Conservation (phyloP, 2,113 vertebrate species). For the Oceanodroma tethys region DNA sequence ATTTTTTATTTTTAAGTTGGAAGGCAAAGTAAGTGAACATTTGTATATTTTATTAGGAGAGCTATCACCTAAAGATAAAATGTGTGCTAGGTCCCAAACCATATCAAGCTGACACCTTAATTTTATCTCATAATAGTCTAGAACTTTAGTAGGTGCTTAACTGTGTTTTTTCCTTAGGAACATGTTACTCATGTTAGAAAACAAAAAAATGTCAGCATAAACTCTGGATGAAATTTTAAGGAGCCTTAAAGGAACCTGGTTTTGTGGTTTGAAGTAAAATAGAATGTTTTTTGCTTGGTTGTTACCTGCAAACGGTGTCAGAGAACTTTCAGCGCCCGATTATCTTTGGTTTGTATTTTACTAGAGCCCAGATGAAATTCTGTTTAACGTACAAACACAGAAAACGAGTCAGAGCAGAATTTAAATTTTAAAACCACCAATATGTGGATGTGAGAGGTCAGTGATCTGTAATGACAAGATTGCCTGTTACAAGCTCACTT, state of each 20-base stretch:
- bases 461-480: background rate
- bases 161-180: background rate
- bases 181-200: background rate
- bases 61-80: background rate
- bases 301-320: background rate
- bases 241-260: background rate
- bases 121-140: background rate
- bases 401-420: background rate
- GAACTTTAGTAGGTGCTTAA: background rate
- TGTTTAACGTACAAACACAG: background rate
- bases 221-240: background rate
- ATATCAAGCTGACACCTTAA: background rate
- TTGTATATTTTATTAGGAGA: background rate
- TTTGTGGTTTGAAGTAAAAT: background rate
- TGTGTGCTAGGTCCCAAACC: background rate
- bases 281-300: background rate
- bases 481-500: background rate
- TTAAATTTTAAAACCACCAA: background rate
- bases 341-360: background rate
- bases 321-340: background rate
- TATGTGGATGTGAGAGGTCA: background rate
- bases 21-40: background rate
- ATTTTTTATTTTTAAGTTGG: background rate
- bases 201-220: background rate
- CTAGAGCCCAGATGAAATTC: background rate